Percentiles rank a stretch among this genome's conserved stretches.
Conservation (phyloP, 2,113 vertebrate genomes). For the Mungos mungo region DNA sequence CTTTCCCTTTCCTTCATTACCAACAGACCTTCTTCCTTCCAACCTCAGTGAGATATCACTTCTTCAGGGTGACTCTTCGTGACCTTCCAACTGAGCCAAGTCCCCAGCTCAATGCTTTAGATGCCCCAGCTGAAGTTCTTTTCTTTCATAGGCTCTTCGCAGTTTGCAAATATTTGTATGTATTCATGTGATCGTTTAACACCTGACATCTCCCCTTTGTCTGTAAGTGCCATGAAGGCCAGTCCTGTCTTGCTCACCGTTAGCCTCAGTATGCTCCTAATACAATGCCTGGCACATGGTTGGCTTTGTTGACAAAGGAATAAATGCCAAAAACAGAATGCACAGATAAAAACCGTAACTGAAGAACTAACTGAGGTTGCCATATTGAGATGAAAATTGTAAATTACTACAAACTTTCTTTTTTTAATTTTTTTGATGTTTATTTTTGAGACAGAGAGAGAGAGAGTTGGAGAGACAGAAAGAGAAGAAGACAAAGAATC, state of each 20-base stretch:
- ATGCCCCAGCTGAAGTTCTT: accelerated
- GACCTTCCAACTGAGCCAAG: background rate
- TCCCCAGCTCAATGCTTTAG: background rate
- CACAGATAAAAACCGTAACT: background rate
- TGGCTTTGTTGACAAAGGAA: background rate
- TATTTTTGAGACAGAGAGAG: no score
- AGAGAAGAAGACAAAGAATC: no score
- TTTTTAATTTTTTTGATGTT: no score
- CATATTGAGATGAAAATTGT: background rate
- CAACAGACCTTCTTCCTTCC: background rate
- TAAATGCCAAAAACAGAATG: background rate
- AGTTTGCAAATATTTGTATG: background rate
- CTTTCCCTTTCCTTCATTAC: background rate
- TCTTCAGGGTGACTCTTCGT: background rate
- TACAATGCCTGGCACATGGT: background rate
- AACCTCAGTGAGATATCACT: background rate
- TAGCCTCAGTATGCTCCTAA: background rate
- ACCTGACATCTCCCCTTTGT: background rate
- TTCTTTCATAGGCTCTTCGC: background rate
- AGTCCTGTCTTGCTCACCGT: background rate
- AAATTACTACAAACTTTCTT: background rate
- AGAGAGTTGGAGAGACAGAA: no score
- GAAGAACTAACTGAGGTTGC: background rate
- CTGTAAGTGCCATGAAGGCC: background rate
- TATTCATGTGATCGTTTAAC: background rate